Conservation (phyloP, 2,797 vertebrate genomes). For the Rhyacichthys aspro region DNA sequence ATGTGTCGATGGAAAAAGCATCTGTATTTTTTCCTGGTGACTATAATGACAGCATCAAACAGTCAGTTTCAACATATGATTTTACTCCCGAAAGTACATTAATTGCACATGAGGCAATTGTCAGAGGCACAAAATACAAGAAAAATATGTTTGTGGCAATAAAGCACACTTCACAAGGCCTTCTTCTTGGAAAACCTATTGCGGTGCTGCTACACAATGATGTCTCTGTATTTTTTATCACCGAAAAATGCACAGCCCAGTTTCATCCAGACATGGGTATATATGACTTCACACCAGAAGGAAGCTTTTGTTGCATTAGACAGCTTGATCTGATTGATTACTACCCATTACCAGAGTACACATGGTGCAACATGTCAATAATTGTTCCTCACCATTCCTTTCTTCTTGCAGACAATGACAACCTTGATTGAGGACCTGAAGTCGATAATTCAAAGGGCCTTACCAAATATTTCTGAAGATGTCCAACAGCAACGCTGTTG, state of each 20-base stretch:
- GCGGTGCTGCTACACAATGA: too few species aligned
- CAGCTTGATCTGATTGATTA: conserved; percentile 1
- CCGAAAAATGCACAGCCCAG: too few species aligned
- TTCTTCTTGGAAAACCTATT: too few species aligned
- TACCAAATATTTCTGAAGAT: too few species aligned
- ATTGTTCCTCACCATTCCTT: conserved; percentile 21
- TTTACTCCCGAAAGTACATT: conserved; percentile 17
- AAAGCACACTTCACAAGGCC: neutral
- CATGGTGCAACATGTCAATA: conserved; percentile 8
- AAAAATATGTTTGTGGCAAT: conserved; percentile 34
- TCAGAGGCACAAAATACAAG: conserved; percentile 31
- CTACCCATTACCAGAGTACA: conserved; percentile 7
- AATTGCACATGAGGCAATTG: conserved; percentile 18
- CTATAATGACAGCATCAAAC: conserved; percentile 7
- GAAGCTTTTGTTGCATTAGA: too few species aligned
- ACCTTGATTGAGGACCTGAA: too few species aligned
- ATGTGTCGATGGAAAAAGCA: conserved; percentile 14
- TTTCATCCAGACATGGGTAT: too few species aligned
- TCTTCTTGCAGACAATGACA: neutral
- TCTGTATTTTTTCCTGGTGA: conserved; percentile 2
- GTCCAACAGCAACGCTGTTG: neutral
- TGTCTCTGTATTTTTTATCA: too few species aligned
- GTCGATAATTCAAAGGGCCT: too few species aligned
- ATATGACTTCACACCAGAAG: too few species aligned
- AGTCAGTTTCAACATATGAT: conserved; percentile 7